A percentile compares a stretch with the other conserved stretches of the same genome.
Conservation (phyloP, 2,797 vertebrate species). For the Alca torda region DNA sequence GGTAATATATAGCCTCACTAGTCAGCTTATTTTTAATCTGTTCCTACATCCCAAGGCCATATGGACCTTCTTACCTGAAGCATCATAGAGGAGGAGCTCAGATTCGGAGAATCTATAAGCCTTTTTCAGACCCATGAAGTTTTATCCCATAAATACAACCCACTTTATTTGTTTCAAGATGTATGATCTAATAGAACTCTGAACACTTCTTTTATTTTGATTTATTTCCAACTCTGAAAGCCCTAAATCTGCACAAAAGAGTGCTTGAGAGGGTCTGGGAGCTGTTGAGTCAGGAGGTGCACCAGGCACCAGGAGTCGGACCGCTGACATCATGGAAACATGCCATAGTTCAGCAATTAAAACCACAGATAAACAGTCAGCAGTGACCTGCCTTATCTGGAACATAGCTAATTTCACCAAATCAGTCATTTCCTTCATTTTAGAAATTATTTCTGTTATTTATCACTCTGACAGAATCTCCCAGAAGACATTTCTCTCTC, state of each 20-base stretch:
- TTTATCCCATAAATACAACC: not conserved
- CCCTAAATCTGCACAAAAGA: not conserved
- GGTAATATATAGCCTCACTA: not conserved
- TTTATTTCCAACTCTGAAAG: not conserved
- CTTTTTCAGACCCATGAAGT: not conserved
- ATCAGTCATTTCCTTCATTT: not conserved
- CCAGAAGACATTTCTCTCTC: not conserved
- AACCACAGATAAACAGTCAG: not conserved
- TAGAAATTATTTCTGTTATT: not conserved
- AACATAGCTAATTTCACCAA: not conserved
- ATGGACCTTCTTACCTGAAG: not conserved
- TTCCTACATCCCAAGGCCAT: not conserved
- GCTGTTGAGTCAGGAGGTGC: not conserved
- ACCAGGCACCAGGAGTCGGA: not conserved
- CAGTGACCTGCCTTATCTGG: not conserved
- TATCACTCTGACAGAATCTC: not conserved
- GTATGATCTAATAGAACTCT: not conserved
- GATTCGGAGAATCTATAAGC: not conserved
- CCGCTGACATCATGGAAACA: not conserved
- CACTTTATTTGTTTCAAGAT: not conserved
- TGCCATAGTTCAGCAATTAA: constrained; percentile 3
- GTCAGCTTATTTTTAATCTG: not conserved
- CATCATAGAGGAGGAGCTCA: not conserved
- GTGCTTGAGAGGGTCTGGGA: not conserved
- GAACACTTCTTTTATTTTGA: not conserved